These are phyloP conservation scores for Cecropterus lyciades DNA, from an alignment of 1,140 invertebrate genomes.

Conservation along the genomic window DNA sequence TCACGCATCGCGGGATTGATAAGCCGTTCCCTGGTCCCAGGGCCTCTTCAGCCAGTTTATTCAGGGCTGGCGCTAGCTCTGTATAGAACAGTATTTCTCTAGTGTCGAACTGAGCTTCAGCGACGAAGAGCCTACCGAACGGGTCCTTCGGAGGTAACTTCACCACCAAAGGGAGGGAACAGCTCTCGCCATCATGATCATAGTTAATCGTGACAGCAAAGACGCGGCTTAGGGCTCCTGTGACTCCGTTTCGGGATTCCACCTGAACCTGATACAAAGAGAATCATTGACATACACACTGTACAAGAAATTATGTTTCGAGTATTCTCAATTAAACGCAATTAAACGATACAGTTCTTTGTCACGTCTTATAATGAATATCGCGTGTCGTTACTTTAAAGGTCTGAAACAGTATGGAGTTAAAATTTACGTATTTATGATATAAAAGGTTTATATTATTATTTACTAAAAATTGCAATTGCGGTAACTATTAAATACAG, in stretches of 20 bases:
- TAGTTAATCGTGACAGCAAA: slow-evolving; percentile 72
- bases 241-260: slow-evolving; percentile 66
- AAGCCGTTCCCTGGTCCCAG: slow-evolving; percentile 78
- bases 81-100: slow-evolving; percentile 94
- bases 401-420: too few relatives aligned
- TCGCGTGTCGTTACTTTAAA: too few relatives aligned
- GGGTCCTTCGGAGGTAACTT: slow-evolving; percentile 91
- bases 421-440: too few relatives aligned
- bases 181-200: slow-evolving; percentile 60
- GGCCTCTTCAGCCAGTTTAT: slow-evolving; percentile 75
- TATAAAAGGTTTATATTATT: too few relatives aligned
- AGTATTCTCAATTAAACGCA: background rate
- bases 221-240: slow-evolving; percentile 71
- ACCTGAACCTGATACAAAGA: slow-evolving; percentile 58
- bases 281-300: too few relatives aligned
- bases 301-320: background rate
- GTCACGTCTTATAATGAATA: too few relatives aligned
- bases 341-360: background rate
- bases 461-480: too few relatives aligned
- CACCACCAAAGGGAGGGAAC: slow-evolving; percentile 86
- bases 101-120: slow-evolving; percentile 92
- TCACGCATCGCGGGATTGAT: slow-evolving; percentile 76
- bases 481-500: too few relatives aligned
- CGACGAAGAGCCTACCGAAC: slow-evolving; percentile 90
- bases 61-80: slow-evolving; percentile 84